Percentiles rank a stretch among this genome's conserved stretches.
These are phyloP conservation scores for Cheirogaleus medius DNA, from an alignment of 2,113 vertebrate species.

Conservation along the genomic window DNA sequence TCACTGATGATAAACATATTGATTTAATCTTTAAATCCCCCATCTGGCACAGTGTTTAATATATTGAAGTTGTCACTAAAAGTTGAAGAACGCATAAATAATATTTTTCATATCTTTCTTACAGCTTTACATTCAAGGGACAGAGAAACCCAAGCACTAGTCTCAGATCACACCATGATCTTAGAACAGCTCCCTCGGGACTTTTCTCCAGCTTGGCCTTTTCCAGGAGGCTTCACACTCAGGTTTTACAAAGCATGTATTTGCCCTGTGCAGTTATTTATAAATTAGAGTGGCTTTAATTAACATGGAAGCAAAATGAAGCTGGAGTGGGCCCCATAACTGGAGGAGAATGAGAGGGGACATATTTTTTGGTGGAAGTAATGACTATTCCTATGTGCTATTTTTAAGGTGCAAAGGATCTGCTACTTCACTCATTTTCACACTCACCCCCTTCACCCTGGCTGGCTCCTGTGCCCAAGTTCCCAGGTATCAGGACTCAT, in stretches of 20 bases:
- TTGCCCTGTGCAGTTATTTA: neutral
- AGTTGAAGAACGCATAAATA: neutral
- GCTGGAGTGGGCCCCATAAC: neutral
- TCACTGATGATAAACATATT: neutral
- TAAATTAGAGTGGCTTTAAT: neutral
- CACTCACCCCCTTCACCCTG: too few relatives aligned
- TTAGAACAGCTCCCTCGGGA: neutral
- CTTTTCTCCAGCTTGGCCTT: neutral
- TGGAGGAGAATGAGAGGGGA: neutral
- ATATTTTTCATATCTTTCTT: neutral
- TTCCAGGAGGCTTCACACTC: neutral
- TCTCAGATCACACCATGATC: neutral
- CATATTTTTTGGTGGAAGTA: neutral
- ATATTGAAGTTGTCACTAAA: neutral
- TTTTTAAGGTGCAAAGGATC: neutral
- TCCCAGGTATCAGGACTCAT: neutral
- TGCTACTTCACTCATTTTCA: neutral
- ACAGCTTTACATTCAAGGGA: neutral
- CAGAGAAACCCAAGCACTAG: neutral
- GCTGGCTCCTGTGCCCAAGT: neutral
- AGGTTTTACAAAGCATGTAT: neutral
- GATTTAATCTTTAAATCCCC: conserved; percentile 18
- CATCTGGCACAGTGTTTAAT: conserved; percentile 43
- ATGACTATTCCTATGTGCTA: neutral
- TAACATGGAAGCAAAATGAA: neutral